Conservation (phyloP, 2,888 invertebrate genomes). For the Calameuta filiformis region DNA sequence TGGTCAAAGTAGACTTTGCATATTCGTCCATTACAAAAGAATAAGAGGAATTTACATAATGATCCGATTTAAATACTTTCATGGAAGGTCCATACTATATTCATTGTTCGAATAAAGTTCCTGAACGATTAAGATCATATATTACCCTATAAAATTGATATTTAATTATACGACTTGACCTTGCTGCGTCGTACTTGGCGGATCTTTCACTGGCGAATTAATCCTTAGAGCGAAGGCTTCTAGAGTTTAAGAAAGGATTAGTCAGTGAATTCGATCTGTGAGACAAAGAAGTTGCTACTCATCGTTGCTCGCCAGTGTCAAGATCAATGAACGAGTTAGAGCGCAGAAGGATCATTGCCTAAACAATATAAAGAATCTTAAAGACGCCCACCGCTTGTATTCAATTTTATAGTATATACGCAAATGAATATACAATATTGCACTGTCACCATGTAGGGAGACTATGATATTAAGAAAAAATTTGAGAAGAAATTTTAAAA, state of each 20-base stretch:
- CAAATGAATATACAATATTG: not conserved
- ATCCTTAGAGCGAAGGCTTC: not conserved
- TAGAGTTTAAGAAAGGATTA: not conserved
- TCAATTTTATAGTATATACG: not conserved
- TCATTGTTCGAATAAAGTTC: not conserved
- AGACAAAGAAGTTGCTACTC: not conserved
- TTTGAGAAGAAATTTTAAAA: not conserved
- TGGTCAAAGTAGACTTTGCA: not conserved
- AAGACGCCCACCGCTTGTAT: not conserved
- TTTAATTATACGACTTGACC: not conserved
- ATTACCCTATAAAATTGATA: not conserved
- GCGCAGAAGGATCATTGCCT: not conserved
- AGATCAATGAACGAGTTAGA: not conserved
- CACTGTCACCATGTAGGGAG: not conserved
- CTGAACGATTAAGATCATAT: not conserved
- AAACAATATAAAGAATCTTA: not conserved
- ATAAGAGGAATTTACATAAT: not conserved
- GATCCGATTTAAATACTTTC: not conserved
- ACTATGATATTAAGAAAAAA: not conserved
- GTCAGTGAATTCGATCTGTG: not conserved
- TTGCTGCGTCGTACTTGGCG: not conserved
- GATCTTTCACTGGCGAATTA: not conserved
- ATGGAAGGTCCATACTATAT: not conserved
- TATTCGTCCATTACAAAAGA: not conserved
- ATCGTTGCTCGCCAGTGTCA: not conserved